phyloP scores from a whole-genome alignment of 2,888 invertebrate species.

The Leucoma salicis region DNA sequence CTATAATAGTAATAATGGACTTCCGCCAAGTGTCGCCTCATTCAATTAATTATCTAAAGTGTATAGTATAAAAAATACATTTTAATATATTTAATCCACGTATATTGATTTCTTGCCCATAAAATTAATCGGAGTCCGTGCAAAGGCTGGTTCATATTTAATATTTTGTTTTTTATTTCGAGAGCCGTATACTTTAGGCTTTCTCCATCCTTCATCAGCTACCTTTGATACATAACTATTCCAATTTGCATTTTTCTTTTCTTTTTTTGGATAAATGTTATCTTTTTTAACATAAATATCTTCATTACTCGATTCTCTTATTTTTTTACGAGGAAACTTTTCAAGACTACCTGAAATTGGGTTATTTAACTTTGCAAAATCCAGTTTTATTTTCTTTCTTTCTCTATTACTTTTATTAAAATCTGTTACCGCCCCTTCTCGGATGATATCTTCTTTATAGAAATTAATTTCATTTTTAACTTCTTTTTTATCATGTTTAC shows the following conservation, averaged over 20 bases:
- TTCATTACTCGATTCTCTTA: not conserved
- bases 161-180: not conserved
- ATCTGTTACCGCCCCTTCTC: not conserved
- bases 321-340: not conserved
- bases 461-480: not conserved
- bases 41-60: not conserved
- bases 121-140: not conserved
- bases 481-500: not conserved
- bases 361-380: conserved; percentile 1
- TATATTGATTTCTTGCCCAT: not conserved
- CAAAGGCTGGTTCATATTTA: not conserved
- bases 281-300: not conserved
- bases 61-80: no score
- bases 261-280: not conserved
- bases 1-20: no score
- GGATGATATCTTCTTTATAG: not conserved
- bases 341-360: not conserved
- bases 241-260: not conserved
- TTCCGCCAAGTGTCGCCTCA: no score
- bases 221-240: not conserved
- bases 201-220: not conserved
- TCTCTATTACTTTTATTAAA: not conserved
- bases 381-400: not conserved
- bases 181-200: not conserved
- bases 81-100: not conserved